phyloP scores from a whole-genome alignment of 35 echinoderm and acorn worm genomes.

The Lytechinus pictus region DNA sequence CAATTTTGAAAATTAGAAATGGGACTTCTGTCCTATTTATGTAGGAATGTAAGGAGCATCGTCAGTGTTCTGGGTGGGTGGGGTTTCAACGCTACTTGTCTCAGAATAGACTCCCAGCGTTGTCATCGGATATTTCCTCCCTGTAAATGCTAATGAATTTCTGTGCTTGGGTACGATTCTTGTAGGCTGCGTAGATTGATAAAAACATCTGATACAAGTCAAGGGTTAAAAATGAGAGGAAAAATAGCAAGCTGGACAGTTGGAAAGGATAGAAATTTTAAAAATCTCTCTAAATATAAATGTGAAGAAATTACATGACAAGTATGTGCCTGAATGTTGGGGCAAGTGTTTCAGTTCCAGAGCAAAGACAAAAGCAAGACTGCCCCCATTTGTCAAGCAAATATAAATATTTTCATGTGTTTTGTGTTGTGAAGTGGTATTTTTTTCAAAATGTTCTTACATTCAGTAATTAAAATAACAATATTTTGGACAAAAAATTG shows the following conservation, averaged over 20 bases:
- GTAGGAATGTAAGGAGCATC: neutral
- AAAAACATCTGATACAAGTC: slow-evolving; percentile 13
- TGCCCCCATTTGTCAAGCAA: too few species aligned
- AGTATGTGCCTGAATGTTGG: neutral
- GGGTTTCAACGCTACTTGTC: neutral
- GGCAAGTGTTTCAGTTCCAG: neutral
- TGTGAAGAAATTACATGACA: neutral
- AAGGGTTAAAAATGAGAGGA: neutral
- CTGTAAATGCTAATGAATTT: neutral
- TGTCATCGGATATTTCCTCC: neutral
- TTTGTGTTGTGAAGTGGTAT: too few species aligned
- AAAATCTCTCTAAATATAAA: neutral
- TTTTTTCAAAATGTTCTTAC: too few species aligned
- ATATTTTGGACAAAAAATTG: too few species aligned
- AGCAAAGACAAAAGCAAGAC: too few species aligned
- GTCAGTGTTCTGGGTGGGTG: neutral
- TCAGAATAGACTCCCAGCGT: neutral
- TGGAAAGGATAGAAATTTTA: neutral
- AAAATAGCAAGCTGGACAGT: neutral
- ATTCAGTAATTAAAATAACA: too few species aligned
- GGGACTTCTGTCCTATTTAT: slow-evolving; percentile 3
- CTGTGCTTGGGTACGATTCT: neutral
- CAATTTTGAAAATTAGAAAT: slow-evolving; percentile 21
- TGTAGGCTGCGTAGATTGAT: neutral
- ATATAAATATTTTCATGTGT: too few species aligned